phyloP scores from a whole-genome alignment of 2,888 invertebrate genomes.

The Panopea generosa region DNA sequence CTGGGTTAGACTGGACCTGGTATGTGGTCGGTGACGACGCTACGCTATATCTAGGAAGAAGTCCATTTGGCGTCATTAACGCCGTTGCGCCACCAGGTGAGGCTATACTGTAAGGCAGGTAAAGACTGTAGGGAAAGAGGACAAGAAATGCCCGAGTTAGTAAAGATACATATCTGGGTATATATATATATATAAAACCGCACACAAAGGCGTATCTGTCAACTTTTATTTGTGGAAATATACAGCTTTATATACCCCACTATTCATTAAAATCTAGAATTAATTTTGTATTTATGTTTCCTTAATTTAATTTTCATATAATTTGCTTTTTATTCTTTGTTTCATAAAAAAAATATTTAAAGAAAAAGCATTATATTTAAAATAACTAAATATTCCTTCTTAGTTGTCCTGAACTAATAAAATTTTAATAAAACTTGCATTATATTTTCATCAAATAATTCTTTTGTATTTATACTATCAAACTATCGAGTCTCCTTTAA shows the following conservation, averaged over 20 bases:
- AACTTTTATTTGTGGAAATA: not conserved
- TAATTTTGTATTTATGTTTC: too few relatives aligned
- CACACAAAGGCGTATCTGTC: slow-evolving; percentile 5
- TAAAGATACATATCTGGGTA: slow-evolving; percentile 31
- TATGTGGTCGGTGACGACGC: slow-evolving; percentile 83
- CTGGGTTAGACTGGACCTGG: slow-evolving; percentile 75
- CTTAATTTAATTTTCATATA: too few relatives aligned
- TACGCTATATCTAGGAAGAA: slow-evolving; percentile 76
- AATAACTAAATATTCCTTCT: too few relatives aligned
- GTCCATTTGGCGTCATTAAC: slow-evolving; percentile 75
- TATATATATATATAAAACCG: slow-evolving; percentile 6
- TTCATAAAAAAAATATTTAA: too few relatives aligned
- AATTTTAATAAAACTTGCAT: too few relatives aligned
- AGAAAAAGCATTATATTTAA: too few relatives aligned
- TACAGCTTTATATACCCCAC: not conserved
- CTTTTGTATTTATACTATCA: too few relatives aligned
- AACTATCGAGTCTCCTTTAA: too few relatives aligned
- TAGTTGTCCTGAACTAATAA: too few relatives aligned
- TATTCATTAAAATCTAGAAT: too few relatives aligned
- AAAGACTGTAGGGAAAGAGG: slow-evolving; percentile 53
- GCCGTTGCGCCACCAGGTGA: slow-evolving; percentile 65
- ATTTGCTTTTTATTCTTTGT: too few relatives aligned
- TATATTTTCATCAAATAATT: too few relatives aligned
- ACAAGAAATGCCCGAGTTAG: slow-evolving; percentile 18
- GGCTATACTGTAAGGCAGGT: slow-evolving; percentile 77